phyloP scores from a whole-genome alignment of 2,888 invertebrate genomes.

The Choristoneura rosaceana region DNA sequence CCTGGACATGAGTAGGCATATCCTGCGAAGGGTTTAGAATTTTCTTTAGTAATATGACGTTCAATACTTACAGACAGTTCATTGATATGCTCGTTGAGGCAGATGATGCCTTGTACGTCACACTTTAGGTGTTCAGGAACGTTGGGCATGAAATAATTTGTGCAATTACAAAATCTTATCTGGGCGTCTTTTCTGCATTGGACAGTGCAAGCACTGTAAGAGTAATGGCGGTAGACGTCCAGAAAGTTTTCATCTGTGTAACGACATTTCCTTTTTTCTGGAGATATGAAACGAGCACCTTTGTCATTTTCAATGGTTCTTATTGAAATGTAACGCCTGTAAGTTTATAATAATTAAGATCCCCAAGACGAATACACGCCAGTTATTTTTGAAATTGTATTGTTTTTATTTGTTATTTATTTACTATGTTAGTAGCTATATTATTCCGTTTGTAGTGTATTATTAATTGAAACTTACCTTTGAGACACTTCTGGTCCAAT shows the following conservation, averaged over 20 bases:
- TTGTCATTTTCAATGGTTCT: constrained; percentile 89
- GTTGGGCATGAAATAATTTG: constrained; percentile 89
- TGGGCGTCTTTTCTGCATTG: constrained; percentile 90
- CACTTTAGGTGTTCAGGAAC: constrained; percentile 85
- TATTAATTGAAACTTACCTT: constrained; percentile 61
- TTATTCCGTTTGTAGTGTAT: no score
- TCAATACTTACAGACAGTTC: constrained; percentile 84
- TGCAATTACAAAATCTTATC: constrained; percentile 87
- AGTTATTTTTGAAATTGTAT: no score
- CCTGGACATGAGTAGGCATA: no score
- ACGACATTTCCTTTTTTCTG: constrained; percentile 90
- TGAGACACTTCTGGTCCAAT: constrained; percentile 86
- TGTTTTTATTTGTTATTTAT: no score
- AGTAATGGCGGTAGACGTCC: constrained; percentile 87
- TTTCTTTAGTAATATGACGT: no score
- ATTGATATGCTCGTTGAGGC: constrained; percentile 87
- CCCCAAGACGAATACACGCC: no score
- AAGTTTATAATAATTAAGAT: constrained; percentile 11
- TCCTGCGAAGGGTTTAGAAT: no score
- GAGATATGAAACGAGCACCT: constrained; percentile 86
- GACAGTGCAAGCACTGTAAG: constrained; percentile 89
- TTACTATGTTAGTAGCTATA: no score
- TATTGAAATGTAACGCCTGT: constrained; percentile 83
- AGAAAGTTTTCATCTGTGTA: constrained; percentile 88
- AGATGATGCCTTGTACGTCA: constrained; percentile 87